Conservation (phyloP, 2,113 vertebrate genomes). For the Micromys minutus region DNA sequence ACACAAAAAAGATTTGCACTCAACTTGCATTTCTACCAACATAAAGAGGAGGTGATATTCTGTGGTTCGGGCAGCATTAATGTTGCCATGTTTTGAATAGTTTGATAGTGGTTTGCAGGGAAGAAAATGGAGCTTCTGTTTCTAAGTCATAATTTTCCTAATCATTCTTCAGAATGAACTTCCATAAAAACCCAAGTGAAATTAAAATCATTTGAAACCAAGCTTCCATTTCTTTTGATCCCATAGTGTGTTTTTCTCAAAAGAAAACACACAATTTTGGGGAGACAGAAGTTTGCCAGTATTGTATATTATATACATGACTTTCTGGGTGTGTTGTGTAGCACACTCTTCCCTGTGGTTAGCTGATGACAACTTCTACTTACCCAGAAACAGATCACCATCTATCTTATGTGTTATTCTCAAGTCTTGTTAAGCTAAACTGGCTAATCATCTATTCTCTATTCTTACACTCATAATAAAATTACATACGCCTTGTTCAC, state of each 20-base stretch:
- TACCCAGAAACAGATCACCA: too few relatives aligned
- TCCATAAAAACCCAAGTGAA: not conserved
- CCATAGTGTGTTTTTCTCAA: not conserved
- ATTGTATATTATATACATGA: too few relatives aligned
- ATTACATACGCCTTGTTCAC: too few relatives aligned
- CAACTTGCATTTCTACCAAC: not conserved
- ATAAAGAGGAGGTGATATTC: not conserved
- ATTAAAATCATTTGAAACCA: not conserved
- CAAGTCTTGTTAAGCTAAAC: too few relatives aligned
- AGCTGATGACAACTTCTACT: too few relatives aligned
- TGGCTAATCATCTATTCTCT: too few relatives aligned
- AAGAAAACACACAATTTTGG: not conserved
- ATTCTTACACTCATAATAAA: too few relatives aligned
- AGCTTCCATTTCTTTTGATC: not conserved
- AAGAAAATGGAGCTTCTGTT: not conserved
- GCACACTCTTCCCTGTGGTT: too few relatives aligned
- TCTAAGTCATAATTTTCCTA: not conserved
- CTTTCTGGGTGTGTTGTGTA: not conserved
- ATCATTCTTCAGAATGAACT: not conserved
- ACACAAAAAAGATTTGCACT: not conserved
- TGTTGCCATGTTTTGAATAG: fast-evolving
- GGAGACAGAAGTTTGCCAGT: not conserved
- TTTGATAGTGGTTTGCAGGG: not conserved
- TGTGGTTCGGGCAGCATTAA: not conserved
- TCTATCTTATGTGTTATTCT: too few relatives aligned